Percentiles rank a stretch among this genome's conserved stretches.
Evolutionary conservation across 2,888 invertebrate genomes (phyloP).

Genomic region (Nomada hirtipes): DNA sequence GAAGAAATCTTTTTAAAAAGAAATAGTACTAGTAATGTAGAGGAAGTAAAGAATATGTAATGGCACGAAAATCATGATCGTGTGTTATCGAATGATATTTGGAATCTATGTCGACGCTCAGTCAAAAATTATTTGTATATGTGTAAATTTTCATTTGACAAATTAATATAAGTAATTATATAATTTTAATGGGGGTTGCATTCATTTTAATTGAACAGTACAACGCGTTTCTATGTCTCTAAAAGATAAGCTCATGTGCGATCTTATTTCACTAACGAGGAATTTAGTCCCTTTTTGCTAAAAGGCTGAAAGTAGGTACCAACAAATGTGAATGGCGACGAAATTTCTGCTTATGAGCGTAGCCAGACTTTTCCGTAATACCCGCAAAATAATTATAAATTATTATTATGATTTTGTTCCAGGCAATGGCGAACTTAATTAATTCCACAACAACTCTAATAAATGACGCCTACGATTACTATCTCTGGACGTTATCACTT

Average conservation of each 20-base stretch:
- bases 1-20: too few species aligned
- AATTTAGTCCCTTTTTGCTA: background rate
- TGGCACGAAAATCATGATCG: too few species aligned
- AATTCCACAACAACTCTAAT: conserved; percentile 82
- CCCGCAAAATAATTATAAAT: background rate
- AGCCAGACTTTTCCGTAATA: background rate
- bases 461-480: conserved; percentile 87
- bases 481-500: conserved; percentile 91
- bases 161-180: too few species aligned
- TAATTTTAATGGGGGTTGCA: too few species aligned
- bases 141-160: too few species aligned
- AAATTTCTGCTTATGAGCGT: background rate
- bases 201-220: background rate
- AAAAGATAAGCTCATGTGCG: background rate
- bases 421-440: conserved; percentile 82
- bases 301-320: background rate
- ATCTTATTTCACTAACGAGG: background rate
- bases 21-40: too few species aligned
- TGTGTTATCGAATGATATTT: too few species aligned
- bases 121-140: too few species aligned
- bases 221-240: background rate
- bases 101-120: too few species aligned
- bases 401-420: conserved; percentile 51
- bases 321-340: background rate
- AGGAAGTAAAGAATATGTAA: too few species aligned